Conservation (phyloP, 2,797 vertebrate genomes). For the Pangasius macronema region DNA sequence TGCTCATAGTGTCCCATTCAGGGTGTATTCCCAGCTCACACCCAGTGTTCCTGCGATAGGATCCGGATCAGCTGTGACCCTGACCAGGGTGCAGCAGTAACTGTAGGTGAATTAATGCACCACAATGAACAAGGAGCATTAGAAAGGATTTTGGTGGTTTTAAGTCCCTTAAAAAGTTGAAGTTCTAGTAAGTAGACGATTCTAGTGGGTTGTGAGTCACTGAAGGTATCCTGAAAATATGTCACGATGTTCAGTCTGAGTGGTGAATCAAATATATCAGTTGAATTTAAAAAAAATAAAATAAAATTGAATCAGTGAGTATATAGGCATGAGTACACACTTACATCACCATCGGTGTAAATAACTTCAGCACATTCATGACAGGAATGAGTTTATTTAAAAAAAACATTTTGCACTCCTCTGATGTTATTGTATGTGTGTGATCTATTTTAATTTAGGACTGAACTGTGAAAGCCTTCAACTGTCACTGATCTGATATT, state of each 20-base stretch:
- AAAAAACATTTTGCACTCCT: background rate
- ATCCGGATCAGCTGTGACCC: background rate
- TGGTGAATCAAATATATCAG: background rate
- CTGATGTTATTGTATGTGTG: background rate
- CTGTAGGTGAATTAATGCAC: background rate
- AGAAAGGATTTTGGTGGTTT: background rate
- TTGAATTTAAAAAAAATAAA: background rate
- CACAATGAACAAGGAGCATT: background rate
- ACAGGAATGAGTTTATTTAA: background rate
- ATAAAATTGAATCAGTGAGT: background rate
- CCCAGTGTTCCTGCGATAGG: background rate
- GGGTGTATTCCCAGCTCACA: background rate
- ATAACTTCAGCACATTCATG: background rate
- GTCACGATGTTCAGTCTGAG: background rate
- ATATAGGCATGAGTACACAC: background rate
- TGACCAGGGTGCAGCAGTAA: background rate
- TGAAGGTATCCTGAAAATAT: background rate
- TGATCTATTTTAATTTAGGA: slow-evolving; percentile 3
- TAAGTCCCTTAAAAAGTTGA: background rate
- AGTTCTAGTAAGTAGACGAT: background rate
- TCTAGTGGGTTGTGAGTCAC: background rate
- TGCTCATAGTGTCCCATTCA: background rate
- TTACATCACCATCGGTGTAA: background rate
- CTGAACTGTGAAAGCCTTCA: background rate
- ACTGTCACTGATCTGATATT: slow-evolving; percentile 19